These are phyloP conservation scores for Microtus oregoni DNA, from an alignment of 2,113 vertebrate species.

Conservation along the genomic window DNA sequence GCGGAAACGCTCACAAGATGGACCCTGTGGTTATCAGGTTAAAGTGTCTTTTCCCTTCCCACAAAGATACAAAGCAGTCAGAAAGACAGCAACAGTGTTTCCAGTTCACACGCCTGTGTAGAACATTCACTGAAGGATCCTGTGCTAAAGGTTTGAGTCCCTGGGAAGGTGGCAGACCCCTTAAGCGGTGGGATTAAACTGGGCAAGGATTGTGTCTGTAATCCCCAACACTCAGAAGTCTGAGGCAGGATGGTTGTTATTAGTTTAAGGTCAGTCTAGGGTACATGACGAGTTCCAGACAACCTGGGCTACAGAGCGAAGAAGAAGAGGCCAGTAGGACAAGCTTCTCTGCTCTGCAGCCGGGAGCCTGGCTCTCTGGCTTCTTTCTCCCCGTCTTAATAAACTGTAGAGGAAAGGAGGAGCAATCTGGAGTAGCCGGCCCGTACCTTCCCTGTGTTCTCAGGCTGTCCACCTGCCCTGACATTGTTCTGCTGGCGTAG, in stretches of 20 bases:
- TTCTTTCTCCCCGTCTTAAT: background rate
- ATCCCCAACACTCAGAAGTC: background rate
- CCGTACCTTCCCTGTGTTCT: background rate
- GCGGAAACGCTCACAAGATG: background rate
- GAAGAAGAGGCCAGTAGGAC: background rate
- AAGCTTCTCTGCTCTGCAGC: background rate
- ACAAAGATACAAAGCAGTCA: background rate
- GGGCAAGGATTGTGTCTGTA: background rate
- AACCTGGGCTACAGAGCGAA: background rate
- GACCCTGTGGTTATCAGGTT: background rate
- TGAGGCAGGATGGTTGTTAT: background rate
- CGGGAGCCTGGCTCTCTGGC: background rate
- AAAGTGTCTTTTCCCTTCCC: background rate
- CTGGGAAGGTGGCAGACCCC: background rate
- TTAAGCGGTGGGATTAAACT: background rate
- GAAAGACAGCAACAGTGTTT: background rate
- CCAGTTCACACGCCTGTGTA: background rate
- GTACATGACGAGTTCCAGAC: background rate
- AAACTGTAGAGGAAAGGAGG: background rate
- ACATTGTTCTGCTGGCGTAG: background rate
- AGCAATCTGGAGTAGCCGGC: rapidly evolving
- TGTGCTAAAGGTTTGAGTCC: background rate
- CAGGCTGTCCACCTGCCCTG: background rate
- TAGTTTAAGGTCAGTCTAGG: background rate
- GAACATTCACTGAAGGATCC: no score